Percentiles rank a stretch among this genome's conserved stretches.
These are phyloP conservation scores for Hesperia comma DNA, from an alignment of 2,888 invertebrate genomes.

Conservation along the genomic window DNA sequence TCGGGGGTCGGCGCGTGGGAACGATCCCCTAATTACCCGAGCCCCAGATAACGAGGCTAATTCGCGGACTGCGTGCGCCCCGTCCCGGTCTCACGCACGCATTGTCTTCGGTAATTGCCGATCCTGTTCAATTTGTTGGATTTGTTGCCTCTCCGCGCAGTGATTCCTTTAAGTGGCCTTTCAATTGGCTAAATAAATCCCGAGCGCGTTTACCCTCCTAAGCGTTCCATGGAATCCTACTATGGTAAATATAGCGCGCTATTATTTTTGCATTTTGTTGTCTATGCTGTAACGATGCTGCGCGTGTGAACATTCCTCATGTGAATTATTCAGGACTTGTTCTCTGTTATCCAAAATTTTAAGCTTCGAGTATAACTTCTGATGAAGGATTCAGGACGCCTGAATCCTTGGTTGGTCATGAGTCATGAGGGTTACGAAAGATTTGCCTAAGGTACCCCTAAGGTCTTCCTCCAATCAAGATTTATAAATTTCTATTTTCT, in stretches of 20 bases:
- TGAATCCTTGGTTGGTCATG: too few species aligned
- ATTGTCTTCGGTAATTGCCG: conserved; percentile 83
- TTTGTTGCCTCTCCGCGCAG: conserved; percentile 77
- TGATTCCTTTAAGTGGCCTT: conserved; percentile 83
- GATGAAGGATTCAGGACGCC: too few species aligned
- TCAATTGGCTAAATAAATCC: conserved; percentile 80
- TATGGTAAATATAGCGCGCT: conserved; percentile 35
- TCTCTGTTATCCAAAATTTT: too few species aligned
- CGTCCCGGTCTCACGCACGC: conserved; percentile 80
- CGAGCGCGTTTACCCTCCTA: conserved; percentile 57
- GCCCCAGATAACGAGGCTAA: conserved; percentile 79
- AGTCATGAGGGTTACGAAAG: too few species aligned
- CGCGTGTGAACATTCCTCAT: conserved; percentile 37
- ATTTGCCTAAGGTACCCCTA: too few species aligned
- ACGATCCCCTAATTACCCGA: conserved; percentile 76
- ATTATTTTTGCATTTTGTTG: conserved; percentile 33
- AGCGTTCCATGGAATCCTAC: conserved; percentile 38
- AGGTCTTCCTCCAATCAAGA: too few species aligned
- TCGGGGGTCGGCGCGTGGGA: conserved; percentile 71
- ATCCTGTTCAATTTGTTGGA: conserved; percentile 81
- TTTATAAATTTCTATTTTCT: too few species aligned
- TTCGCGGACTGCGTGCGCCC: conserved; percentile 80
- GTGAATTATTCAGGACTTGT: not conserved
- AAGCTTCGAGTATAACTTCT: too few species aligned
- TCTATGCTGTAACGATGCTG: conserved; percentile 19